These are phyloP conservation scores for Lepas anatifera DNA, from an alignment of 2,888 invertebrate genomes.

Conservation along the genomic window DNA sequence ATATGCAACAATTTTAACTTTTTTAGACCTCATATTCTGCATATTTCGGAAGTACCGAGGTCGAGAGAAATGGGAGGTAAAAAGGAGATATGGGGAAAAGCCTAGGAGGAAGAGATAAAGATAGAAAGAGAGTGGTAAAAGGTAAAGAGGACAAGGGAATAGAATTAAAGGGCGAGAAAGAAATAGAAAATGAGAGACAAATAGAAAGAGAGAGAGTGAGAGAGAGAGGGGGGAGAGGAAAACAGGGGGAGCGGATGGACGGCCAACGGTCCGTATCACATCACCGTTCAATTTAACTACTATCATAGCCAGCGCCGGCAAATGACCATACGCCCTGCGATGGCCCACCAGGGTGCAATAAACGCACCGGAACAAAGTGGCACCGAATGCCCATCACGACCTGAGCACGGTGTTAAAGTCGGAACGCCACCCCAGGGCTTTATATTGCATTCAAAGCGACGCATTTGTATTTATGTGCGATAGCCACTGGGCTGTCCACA, in stretches of 20 bases:
- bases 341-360: conserved; percentile 4
- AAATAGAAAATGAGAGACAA: not conserved
- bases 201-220: too few relatives aligned
- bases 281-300: conserved; percentile 12
- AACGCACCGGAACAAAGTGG: conserved; percentile 10
- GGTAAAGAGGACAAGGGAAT: too few relatives aligned
- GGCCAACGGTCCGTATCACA: not conserved
- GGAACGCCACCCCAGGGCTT: conserved; percentile 3
- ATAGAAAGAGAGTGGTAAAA: too few relatives aligned
- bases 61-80: too few relatives aligned
- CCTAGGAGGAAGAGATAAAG: too few relatives aligned
- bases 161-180: too few relatives aligned
- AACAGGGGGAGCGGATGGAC: too few relatives aligned
- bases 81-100: too few relatives aligned
- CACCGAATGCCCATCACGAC: conserved; percentile 5
- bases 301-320: conserved; percentile 4
- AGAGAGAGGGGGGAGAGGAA: not conserved
- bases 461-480: conserved; percentile 11
- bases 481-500: not conserved
- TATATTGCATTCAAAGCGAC: conserved; percentile 8
- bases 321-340: conserved; percentile 4
- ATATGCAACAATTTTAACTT: too few relatives aligned
- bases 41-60: too few relatives aligned
- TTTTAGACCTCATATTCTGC: too few relatives aligned
- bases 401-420: conserved; percentile 12